Base-by-base conservation (phyloP, 2,888 invertebrate species). In the Cyclophora punctaria region DNA sequence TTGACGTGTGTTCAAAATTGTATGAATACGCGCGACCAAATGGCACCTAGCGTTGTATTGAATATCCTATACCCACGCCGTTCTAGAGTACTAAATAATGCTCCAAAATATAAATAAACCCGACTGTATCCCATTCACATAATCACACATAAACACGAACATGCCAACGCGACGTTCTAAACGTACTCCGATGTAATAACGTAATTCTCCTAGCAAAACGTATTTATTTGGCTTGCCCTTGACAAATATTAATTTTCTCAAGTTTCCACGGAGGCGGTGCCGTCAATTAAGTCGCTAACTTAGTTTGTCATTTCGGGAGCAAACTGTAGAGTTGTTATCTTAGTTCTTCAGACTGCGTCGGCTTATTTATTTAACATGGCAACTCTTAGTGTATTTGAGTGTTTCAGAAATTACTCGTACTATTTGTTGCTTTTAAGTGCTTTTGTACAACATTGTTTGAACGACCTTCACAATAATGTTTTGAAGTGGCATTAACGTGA, bases 261-360 rank as follows among this genome's bases (percentile, higher is more conserved):
- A 60, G 58, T 55, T 55, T 53, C 55, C 52, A 50, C 53, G 53
- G 51, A 56, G 56, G 56, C 52, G 51, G 48, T 48, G 52, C 51
- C 71, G 69, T 72, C 75, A 74, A 76, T 78, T 75, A 76, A 73
- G 67, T 60, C 57, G 59, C 58, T 70, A 73, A 78, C 75, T 75
- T 67, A 72, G 71, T 75, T 74, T 69, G 69, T 63, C 72, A 66
- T 69, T 75, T 66, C 59, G 66, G 65, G 63, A 57, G 61, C 63
- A 63, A 64, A 59, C 63, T 48, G 49, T 57, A 52, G 52, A 55
- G 62, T 66, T 75, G 78, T 78, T 80, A 80, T 81, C 80, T 76
- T 73, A 78, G 74, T 78, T 75, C 78, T 79, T 80, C 81, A 82
- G 81, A 71, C 72, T 70, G 61, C 60, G 56, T 56, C 56, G 58